Evolutionary conservation across 2,888 invertebrate genomes (phyloP), one percentile per base, ranked within the genome.

Genomic region (Flexamia atlantica): DNA sequence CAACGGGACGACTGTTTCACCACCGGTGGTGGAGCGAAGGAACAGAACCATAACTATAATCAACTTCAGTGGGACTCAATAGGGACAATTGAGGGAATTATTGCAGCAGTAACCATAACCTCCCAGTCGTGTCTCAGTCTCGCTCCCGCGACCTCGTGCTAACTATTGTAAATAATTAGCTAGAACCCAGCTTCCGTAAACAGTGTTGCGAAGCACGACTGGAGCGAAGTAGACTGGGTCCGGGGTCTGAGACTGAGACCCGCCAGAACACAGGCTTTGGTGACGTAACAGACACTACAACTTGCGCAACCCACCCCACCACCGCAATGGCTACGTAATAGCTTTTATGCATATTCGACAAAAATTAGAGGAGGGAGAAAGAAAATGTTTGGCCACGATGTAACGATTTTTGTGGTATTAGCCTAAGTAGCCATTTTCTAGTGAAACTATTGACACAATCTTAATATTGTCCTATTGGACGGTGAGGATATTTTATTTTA

Each of bases 101-200:
- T 57, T 23, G 23, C 64, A 12, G 28, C 64, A 28, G 9, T n/a
- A 14, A 64, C 20, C 30, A 14, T n/a, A n/a, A n/a, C n/a, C n/a
- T n/a, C n/a, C 5, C 28, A 28, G 64, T 14, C 30, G 23, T 57
- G 23, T 20, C 20, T 46, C 36, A 4, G 36, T 36, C 36, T 4
- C 36, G 36, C 46, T 53, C 4, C 23, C 20, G 20, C 14, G 20
- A 5, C 23, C 23, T 14, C 53, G 46, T 12, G 46, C 5, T 14
- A 53, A 53, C 53, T 53, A 53, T 53, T 28, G 64, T 64, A 28
- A 57, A 30, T 64, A 64, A 64, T 64, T 64, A 64, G 64, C n/a
- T 28, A 14, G 12, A 14, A 64, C 28, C n/a, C n/a, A 14, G 64
- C 64, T 64, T 64, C 64, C 64, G 64, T 64, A 25, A 64, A 64